Base-by-base conservation (phyloP, 2,888 invertebrate genomes). In the Masnerella sp. region DNA sequence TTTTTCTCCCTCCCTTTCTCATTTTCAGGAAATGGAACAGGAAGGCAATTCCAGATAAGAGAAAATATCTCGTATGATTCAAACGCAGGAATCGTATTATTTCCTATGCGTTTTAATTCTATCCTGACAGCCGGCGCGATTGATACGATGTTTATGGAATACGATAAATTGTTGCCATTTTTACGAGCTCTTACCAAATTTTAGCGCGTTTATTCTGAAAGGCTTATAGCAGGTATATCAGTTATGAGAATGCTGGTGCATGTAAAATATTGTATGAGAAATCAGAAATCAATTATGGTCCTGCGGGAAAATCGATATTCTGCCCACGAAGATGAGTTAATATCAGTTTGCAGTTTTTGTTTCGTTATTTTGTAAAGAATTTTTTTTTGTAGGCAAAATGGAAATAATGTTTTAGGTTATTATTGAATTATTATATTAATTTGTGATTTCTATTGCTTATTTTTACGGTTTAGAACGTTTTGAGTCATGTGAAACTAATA, bases 21-120 rank as follows among this genome's bases (percentile, higher is more conserved):
- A n/a, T n/a, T n/a, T n/a, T n/a, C n/a, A 28, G 80, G 77, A 79
- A 82, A 81, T 82, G 79, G 78, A 74, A 81, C 76, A 78, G 80
- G 75, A 79, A 79, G 80, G 79, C 80, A 78, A 82, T 81, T 75
- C 51, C 71, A 65, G 83, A 83, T 83, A 83, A 81, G 81, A 79
- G 79, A 82, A 56, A 70, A 83, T 81, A 77, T 79, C 81, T 81
- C 69, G 49, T 82, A 81, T 78, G 77, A 79, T 78, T 78, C 77
- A 73, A 76, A 69, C 51, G 40, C 68, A 70, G 75, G 59, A 76
- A 74, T 74, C 73, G 69, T 65, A 74, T 77, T 79, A 80, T 79
- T 78, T 52, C 54, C 47, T 74, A 22, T 32, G 47, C 11, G 54
- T 25, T 54, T 54, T 54, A 54, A 61, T 47, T 61, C 43, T 14